Evolutionary conservation across 2,113 vertebrate genomes (phyloP).

Genomic region (Limnothrissa miodon): DNA sequence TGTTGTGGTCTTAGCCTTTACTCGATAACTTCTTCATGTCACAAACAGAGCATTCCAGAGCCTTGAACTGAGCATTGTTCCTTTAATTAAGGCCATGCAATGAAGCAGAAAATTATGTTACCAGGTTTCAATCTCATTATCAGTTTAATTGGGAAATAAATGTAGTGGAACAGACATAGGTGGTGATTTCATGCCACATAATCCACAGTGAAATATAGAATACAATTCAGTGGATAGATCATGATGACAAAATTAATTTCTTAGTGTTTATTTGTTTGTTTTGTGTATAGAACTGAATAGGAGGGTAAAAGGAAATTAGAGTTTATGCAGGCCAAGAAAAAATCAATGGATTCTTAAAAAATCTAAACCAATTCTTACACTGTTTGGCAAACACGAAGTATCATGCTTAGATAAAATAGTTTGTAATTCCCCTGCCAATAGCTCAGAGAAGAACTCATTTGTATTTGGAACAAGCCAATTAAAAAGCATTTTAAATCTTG

Average conservation of each 20-base stretch:
- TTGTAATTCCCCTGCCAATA: background rate
- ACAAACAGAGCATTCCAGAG: background rate
- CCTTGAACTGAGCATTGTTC: slow-evolving; percentile 23
- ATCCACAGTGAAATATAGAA: background rate
- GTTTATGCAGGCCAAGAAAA: background rate
- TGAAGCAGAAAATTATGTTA: slow-evolving; percentile 45
- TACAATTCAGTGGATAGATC: background rate
- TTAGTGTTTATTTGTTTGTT: background rate
- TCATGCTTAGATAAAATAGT: background rate
- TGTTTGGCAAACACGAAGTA: background rate
- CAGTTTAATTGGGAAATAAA: slow-evolving; percentile 49
- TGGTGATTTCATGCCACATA: slow-evolving; percentile 5
- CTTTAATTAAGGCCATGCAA: slow-evolving; percentile 40
- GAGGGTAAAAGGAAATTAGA: background rate
- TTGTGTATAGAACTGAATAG: background rate
- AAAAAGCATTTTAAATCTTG: background rate
- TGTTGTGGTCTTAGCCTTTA: background rate
- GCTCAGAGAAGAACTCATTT: background rate
- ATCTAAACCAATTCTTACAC: background rate
- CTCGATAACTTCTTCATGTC: background rate
- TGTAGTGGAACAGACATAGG: slow-evolving; percentile 42
- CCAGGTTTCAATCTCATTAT: slow-evolving; percentile 38
- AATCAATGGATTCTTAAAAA: background rate
- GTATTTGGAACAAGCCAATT: background rate
- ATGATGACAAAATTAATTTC: background rate